A percentile compares a stretch with the other conserved stretches of the same genome.
phyloP scores from a whole-genome alignment of 1,140 invertebrate species.

The Zaprionus camerounensis region DNA sequence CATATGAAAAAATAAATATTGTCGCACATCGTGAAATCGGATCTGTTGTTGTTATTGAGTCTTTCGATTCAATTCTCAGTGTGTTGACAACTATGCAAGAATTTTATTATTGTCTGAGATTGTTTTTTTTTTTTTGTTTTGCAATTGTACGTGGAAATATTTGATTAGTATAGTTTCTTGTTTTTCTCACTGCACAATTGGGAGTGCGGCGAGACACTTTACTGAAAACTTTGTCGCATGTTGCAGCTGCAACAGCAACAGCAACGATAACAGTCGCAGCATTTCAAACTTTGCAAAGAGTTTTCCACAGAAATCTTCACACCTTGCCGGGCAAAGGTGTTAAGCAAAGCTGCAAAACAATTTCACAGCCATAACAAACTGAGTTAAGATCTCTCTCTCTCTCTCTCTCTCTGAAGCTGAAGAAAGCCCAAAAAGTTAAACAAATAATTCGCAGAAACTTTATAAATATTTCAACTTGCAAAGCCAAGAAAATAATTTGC shows the following conservation, averaged over 20 bases:
- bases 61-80: constrained; percentile 59
- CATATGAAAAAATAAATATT: constrained; percentile 73
- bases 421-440: not conserved
- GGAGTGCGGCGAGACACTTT: not conserved
- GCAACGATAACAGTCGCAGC: not conserved
- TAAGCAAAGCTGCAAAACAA: not conserved
- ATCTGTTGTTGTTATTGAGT: constrained; percentile 79
- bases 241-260: constrained; percentile 23
- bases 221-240: constrained; percentile 4
- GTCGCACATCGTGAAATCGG: constrained; percentile 68
- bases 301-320: constrained; percentile 20
- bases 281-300: constrained; percentile 7
- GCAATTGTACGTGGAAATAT: constrained; percentile 14
- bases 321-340: constrained; percentile 6
- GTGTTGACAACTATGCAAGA: constrained; percentile 79
- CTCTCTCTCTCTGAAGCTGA: too few species aligned
- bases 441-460: not conserved
- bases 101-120: constrained; percentile 78
- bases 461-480: too few species aligned
- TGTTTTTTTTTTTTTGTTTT: constrained; percentile 12
- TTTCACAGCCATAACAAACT: not conserved
- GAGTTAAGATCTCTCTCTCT: not conserved
- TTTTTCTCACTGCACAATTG: not conserved
- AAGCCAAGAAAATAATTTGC: too few species aligned
- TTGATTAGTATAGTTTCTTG: not conserved